These are phyloP conservation scores for Microcebus ravelobensis DNA, from an alignment of 2,113 vertebrate species.

Conservation along the genomic window DNA sequence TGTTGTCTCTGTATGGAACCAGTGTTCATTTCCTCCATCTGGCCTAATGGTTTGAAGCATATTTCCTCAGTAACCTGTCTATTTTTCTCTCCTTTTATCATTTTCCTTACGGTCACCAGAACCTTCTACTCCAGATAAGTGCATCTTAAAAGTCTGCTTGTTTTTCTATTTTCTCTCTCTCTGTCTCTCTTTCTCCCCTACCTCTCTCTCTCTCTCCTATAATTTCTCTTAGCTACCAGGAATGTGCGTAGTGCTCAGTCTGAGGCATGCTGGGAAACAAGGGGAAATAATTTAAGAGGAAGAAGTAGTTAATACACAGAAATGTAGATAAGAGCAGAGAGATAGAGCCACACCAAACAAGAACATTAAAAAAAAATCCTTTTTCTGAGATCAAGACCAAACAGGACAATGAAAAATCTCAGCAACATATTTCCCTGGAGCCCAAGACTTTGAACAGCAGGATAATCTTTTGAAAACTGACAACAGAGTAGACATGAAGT, in stretches of 20 bases:
- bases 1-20: background rate
- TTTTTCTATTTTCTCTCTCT: background rate
- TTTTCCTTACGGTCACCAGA: background rate
- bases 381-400: background rate
- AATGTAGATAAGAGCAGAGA: background rate
- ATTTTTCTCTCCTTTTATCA: background rate
- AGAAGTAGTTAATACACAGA: background rate
- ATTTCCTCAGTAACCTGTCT: background rate
- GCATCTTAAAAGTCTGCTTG: background rate
- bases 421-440: background rate
- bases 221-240: background rate
- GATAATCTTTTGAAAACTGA: background rate
- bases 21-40: background rate
- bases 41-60: background rate
- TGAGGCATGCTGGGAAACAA: background rate
- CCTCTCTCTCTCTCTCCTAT: background rate
- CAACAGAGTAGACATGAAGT: background rate
- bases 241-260: background rate
- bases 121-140: background rate
- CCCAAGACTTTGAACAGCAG: background rate
- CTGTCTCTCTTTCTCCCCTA: too few species aligned
- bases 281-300: background rate
- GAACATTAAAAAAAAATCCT: background rate
- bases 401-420: too few species aligned
- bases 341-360: background rate